Conservation (phyloP, 2,113 vertebrate species). For the Crocuta crocuta region DNA sequence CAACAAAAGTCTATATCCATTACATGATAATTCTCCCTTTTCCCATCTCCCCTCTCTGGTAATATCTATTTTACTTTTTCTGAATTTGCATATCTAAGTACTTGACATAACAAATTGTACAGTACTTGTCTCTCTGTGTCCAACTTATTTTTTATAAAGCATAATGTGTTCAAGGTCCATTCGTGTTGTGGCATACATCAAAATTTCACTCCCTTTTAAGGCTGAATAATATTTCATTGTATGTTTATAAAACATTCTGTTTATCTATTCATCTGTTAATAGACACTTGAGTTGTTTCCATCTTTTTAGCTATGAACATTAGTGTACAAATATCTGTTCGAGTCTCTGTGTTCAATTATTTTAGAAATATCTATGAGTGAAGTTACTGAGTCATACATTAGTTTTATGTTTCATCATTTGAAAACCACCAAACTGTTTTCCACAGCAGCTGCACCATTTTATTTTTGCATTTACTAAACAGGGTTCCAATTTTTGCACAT, state of each 20-base stretch:
- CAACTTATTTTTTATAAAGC: neutral
- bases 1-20: neutral
- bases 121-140: neutral
- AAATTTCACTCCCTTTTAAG: neutral
- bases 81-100: neutral
- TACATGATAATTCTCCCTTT: neutral
- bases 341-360: neutral
- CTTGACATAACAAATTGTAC: neutral
- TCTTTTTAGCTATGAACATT: neutral
- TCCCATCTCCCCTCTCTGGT: fast-evolving
- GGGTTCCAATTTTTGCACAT: neutral
- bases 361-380: neutral
- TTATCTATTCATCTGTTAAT: constrained; percentile 3
- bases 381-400: neutral
- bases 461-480: neutral
- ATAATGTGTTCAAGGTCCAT: neutral
- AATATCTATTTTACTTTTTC: neutral
- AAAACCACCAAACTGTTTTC: neutral
- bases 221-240: neutral
- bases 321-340: neutral
- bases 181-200: neutral
- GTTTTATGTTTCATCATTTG: neutral
- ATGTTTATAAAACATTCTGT: neutral
- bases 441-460: neutral
- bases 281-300: neutral